These are phyloP conservation scores for Neodon shergylaensis DNA, from an alignment of 2,113 vertebrate genomes.

Conservation along the genomic window DNA sequence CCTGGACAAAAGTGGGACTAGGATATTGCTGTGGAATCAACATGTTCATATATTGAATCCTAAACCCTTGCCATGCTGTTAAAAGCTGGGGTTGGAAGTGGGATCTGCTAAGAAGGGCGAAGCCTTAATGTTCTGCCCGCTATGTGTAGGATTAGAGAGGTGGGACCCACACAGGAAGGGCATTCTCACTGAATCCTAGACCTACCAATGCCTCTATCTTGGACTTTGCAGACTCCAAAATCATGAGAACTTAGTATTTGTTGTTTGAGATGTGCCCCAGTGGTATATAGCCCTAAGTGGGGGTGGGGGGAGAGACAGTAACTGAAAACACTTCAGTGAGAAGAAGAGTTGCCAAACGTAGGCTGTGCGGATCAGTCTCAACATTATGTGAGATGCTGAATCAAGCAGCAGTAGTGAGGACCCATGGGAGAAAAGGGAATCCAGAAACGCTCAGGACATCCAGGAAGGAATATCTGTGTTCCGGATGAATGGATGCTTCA, in stretches of 20 bases:
- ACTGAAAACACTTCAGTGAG: neutral
- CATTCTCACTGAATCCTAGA: neutral
- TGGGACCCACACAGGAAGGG: neutral
- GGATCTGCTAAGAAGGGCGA: neutral
- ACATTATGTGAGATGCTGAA: neutral
- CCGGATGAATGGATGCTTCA: neutral
- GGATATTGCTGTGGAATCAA: neutral
- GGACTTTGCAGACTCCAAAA: neutral
- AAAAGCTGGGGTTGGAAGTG: neutral
- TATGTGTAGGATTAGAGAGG: neutral
- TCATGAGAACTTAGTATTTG: neutral
- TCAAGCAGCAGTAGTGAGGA: neutral
- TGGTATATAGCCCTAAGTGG: neutral
- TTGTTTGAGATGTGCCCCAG: neutral
- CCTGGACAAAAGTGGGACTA: slow-evolving; percentile 2
- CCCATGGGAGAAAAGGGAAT: neutral
- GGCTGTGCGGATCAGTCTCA: neutral
- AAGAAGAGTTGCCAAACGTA: neutral
- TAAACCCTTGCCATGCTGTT: neutral
- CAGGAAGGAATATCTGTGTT: neutral
- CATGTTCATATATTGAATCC: neutral
- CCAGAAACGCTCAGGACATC: neutral
- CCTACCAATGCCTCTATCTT: neutral
- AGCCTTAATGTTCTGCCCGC: neutral
- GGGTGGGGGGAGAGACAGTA: neutral